Base-by-base conservation (phyloP, 2,113 vertebrate genomes). In the Alligator mississippiensis region DNA sequence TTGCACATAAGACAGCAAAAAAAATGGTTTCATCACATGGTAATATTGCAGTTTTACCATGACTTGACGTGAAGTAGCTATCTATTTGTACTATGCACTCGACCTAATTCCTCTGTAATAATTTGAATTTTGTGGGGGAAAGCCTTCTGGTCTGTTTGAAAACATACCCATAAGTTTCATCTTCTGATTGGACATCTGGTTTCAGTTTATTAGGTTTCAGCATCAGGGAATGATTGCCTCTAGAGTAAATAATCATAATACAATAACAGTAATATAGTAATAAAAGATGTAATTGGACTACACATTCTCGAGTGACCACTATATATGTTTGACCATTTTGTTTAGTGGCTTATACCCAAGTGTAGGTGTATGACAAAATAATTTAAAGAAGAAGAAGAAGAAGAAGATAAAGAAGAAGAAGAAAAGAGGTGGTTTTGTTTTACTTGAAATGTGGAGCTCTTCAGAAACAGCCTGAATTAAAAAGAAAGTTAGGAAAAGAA, bases 101-200 rank as follows among this genome's bases (percentile, higher is more conserved):
- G 5, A 0, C 0, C 87, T 74, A 77, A 87, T 28, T 89, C 22
- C 0, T 91, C 82, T 58, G 54, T 66, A 77, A 70, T 6, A 0
- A 2, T 64, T 76, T 79, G 90, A 90, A 92, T 89, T 92, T 93
- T 81, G 88, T 14, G 28, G 15, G 82, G 91, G 34, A 77, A 64
- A 90, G 3, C 86, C 95, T 97, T 96, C 97, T 92, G 96, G 91
- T 90, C 93, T 84, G 88, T 91, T 94, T 95, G 94, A 96, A 95
- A 97, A 97, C 88, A 90, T 97, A 88, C 25, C 80, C 93, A 93
- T 92, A 76, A 63, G 92, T 97, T 95, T 92, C 97, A 97, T 94
- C 88, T 94, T 77, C 92, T 96, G 94, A 0, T 95, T 93, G 97
- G 96, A 97, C 97, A 98, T 98, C 97, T 98, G 97, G 87, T 97